Evolutionary conservation across 2,797 vertebrate genomes (phyloP).

Genomic region (Halcyon leucocephala): DNA sequence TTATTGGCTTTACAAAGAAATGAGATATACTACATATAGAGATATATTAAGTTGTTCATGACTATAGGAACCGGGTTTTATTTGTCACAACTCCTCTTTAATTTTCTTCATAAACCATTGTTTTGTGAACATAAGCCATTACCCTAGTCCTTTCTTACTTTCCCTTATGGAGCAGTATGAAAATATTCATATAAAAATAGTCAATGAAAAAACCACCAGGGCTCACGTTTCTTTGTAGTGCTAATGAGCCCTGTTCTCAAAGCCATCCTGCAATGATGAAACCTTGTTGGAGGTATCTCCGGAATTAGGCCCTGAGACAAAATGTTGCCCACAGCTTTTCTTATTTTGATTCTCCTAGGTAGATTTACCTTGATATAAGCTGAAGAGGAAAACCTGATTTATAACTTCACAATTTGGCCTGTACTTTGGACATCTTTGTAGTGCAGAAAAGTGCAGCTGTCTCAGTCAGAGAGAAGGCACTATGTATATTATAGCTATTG

Average conservation of each 20-base stretch:
- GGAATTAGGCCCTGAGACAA: neutral
- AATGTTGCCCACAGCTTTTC: neutral
- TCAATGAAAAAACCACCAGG: neutral
- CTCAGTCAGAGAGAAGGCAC: neutral
- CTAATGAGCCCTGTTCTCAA: neutral
- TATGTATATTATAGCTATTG: neutral
- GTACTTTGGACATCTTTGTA: neutral
- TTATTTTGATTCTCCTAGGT: neutral
- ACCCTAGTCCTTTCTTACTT: neutral
- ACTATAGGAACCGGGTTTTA: neutral
- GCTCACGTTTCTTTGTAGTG: neutral
- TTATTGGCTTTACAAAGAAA: neutral
- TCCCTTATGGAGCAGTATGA: neutral
- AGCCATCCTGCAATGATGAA: neutral
- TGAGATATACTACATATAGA: neutral
- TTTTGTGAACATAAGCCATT: neutral
- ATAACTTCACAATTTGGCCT: neutral
- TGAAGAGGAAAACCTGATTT: neutral
- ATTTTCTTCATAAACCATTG: neutral
- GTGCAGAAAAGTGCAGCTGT: neutral
- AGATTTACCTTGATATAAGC: neutral
- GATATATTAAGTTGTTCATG: neutral
- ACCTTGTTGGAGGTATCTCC: neutral
- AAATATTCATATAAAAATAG: neutral
- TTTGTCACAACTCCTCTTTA: neutral